Percentiles rank a stretch among this genome's conserved stretches.
phyloP scores from a whole-genome alignment of 2,797 vertebrate species.

The Threskiornis aethiopicus region DNA sequence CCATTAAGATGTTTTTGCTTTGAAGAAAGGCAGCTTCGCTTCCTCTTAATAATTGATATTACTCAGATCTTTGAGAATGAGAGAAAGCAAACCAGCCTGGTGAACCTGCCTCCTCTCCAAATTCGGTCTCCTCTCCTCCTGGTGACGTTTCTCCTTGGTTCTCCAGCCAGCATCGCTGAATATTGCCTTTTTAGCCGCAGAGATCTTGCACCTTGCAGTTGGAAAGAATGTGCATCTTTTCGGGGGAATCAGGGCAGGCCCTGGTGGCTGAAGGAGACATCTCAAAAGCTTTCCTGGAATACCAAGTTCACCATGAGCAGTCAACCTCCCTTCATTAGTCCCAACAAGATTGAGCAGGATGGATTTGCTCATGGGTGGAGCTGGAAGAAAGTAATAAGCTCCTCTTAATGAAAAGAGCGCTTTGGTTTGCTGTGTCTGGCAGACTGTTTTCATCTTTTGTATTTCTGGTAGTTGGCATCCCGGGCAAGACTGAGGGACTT shows the following conservation, averaged over 20 bases:
- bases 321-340: neutral
- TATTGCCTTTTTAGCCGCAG: neutral
- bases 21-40: neutral
- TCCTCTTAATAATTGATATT: neutral
- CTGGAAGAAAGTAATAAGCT: conserved; percentile 19
- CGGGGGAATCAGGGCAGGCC: neutral
- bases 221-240: neutral
- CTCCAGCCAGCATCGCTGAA: neutral
- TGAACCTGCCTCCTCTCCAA: neutral
- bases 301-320: neutral
- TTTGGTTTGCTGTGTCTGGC: conserved; percentile 39
- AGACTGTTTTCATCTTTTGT: conserved; percentile 39
- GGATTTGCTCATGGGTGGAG: conserved; percentile 19
- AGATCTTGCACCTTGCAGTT: neutral
- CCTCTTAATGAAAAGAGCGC: neutral
- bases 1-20: neutral
- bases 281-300: neutral
- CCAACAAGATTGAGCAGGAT: neutral
- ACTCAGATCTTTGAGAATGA: neutral
- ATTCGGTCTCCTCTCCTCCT: accelerated
- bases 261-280: neutral
- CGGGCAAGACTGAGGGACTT: neutral
- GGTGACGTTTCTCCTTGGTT: neutral
- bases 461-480: conserved; percentile 17
- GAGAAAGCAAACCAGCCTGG: neutral